These are phyloP conservation scores for Oophaga sylvatica DNA, from an alignment of 2,797 vertebrate species.

Conservation along the genomic window DNA sequence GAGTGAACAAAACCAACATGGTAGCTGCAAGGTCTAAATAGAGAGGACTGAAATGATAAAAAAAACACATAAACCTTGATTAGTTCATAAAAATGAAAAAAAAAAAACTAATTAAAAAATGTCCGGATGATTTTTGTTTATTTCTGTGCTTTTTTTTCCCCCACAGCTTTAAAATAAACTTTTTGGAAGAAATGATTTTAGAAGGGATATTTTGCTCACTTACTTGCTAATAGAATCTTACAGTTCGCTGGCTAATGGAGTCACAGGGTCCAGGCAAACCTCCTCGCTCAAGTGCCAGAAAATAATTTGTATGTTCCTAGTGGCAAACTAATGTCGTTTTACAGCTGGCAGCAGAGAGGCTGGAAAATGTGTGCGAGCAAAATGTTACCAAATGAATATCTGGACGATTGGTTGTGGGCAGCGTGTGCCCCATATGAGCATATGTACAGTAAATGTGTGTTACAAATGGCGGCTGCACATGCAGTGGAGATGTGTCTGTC, in stretches of 20 bases:
- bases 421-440: slow-evolving; percentile 2
- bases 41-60: slow-evolving; percentile 64
- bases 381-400: slow-evolving; percentile 24
- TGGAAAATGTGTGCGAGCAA: slow-evolving; percentile 67
- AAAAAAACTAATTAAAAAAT: neutral
- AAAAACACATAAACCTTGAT: slow-evolving; percentile 67
- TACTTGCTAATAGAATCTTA: slow-evolving; percentile 71
- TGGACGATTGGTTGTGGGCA: slow-evolving; percentile 5
- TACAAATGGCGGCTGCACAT: neutral
- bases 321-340: slow-evolving; percentile 70
- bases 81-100: slow-evolving; percentile 59
- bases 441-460: neutral
- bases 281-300: slow-evolving; percentile 67
- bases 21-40: slow-evolving; percentile 63
- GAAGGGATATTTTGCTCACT: slow-evolving; percentile 67
- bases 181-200: neutral
- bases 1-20: slow-evolving; percentile 64
- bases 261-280: slow-evolving; percentile 66
- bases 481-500: neutral
- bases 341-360: slow-evolving; percentile 71
- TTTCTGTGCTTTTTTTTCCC: neutral
- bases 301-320: slow-evolving; percentile 73
- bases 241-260: slow-evolving; percentile 69
- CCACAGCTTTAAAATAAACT: neutral
- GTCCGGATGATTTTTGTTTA: neutral